Evolutionary conservation across 1,140 invertebrate species (phyloP).

Genomic region (Parapsyche elsis): DNA sequence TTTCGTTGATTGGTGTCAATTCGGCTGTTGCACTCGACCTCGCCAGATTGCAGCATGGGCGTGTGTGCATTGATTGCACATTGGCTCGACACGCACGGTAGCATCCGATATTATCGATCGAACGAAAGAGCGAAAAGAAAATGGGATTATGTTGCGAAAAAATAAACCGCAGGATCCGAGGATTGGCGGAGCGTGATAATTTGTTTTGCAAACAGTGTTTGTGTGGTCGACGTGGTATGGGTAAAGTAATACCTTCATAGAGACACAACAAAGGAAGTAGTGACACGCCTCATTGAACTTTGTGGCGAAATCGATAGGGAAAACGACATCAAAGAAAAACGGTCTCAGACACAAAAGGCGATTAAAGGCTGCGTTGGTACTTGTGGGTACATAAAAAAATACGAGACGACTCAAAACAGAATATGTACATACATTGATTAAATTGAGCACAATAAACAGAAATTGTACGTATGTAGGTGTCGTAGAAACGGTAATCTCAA

Average conservation of each 20-base stretch:
- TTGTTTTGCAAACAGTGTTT: constrained; percentile 21
- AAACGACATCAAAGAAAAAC: constrained; percentile 3
- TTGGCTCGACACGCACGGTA: background rate
- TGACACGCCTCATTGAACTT: constrained; percentile 16
- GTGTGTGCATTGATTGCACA: constrained; percentile 1
- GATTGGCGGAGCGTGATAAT: background rate
- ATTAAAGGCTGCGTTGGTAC: background rate
- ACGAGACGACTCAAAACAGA: background rate
- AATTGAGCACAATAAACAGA: no score
- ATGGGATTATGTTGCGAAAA: background rate
- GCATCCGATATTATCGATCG: no score
- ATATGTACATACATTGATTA: background rate
- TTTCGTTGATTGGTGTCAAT: background rate
- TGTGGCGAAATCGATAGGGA: background rate
- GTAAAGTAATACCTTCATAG: background rate
- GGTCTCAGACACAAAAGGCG: background rate
- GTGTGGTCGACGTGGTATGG: background rate
- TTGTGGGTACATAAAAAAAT: no score
- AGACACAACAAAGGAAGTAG: background rate
- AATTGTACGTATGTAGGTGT: background rate
- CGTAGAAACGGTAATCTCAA: no score
- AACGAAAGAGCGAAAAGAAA: no score
- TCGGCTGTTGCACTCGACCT: background rate
- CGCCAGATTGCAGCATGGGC: background rate
- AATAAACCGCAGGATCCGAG: background rate